phyloP scores from a whole-genome alignment of 2,113 vertebrate species.

The Hemichromis elongatus region DNA sequence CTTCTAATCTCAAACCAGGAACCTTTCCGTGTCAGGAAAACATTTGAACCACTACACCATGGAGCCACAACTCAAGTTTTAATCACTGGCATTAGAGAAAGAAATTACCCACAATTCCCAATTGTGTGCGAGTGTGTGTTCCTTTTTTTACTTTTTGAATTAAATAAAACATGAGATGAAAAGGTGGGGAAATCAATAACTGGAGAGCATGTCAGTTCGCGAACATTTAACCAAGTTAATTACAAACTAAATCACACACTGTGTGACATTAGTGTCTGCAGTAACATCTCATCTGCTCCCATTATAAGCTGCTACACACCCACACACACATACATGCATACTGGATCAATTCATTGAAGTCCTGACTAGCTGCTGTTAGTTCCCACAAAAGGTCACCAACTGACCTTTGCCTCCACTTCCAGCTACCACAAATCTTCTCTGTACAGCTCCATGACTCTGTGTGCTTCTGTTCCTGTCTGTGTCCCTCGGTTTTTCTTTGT shows the following conservation, averaged over 20 bases:
- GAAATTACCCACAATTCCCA: neutral
- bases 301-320: neutral
- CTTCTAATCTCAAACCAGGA: neutral
- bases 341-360: conserved; percentile 51
- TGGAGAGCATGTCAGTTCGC: neutral
- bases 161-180: neutral
- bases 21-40: neutral
- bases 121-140: neutral
- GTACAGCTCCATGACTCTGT: neutral
- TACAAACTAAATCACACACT: neutral
- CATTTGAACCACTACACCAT: neutral
- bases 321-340: neutral
- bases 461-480: neutral
- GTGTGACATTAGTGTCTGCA: neutral
- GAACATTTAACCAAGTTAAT: neutral
- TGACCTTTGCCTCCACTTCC: conserved; percentile 60
- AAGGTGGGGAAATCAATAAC: neutral
- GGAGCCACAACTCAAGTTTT: neutral
- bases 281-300: neutral
- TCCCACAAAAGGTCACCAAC: conserved; percentile 55
- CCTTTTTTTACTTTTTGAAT: neutral
- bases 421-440: conserved; percentile 53
- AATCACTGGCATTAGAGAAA: neutral
- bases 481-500: neutral
- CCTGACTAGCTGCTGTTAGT: conserved; percentile 30